These are phyloP conservation scores for Vombatus ursinus DNA, from an alignment of 2,113 vertebrate genomes.

Conservation along the genomic window DNA sequence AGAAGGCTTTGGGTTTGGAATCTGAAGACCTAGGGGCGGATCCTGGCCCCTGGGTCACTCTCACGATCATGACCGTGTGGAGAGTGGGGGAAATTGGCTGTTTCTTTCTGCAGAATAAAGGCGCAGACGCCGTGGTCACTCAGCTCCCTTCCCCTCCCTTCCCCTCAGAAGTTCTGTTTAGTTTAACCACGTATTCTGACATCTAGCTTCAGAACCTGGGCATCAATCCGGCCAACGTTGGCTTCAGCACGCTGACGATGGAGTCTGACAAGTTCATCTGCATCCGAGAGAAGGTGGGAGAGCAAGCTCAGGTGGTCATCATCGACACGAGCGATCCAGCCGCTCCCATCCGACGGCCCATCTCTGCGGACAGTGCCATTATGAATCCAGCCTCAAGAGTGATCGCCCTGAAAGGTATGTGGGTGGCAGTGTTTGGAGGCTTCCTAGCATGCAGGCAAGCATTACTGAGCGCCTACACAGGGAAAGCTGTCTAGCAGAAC, in stretches of 20 bases:
- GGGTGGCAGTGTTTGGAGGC: not conserved
- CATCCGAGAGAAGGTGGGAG: conserved; percentile 93
- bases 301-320: conserved; percentile 94
- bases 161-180: conserved; percentile 7
- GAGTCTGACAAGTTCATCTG: conserved; percentile 97
- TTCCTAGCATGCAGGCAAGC: not conserved
- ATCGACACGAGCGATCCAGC: conserved; percentile 91
- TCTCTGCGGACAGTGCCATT: conserved; percentile 95
- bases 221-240: conserved; percentile 92
- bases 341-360: conserved; percentile 90
- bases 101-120: not conserved
- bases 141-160: not conserved
- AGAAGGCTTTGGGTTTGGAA: not conserved
- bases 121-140: not conserved
- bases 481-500: not conserved
- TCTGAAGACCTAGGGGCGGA: not conserved
- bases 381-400: conserved; percentile 96
- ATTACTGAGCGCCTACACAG: too few relatives aligned
- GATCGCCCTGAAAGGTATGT: conserved; percentile 93
- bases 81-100: too few relatives aligned
- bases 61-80: too few relatives aligned
- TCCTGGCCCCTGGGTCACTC: too few relatives aligned
- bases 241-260: conserved; percentile 96
- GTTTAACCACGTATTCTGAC: not conserved
- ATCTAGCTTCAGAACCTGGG: conserved; percentile 93